A percentile compares a stretch with the other conserved stretches of the same genome.
Evolutionary conservation across 2,113 vertebrate species (phyloP).

Genomic region (Podocnemis expansa): DNA sequence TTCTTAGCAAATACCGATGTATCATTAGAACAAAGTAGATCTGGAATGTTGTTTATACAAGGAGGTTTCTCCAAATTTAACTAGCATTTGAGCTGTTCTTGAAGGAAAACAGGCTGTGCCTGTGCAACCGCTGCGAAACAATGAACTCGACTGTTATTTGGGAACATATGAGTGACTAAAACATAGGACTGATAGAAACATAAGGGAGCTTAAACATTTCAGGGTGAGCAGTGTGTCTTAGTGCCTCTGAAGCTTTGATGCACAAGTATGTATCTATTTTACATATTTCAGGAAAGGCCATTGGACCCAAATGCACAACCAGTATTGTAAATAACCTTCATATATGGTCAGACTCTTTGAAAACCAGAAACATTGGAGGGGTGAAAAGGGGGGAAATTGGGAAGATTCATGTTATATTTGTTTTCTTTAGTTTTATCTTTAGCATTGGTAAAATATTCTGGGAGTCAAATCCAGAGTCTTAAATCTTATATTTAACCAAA

Average conservation of each 20-base stretch:
- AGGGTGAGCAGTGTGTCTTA: background rate
- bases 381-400: background rate
- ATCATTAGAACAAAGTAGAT: slow-evolving; percentile 43
- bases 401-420: background rate
- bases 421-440: background rate
- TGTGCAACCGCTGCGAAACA: background rate
- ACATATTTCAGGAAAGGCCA: background rate
- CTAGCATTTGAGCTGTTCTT: background rate
- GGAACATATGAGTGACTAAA: background rate
- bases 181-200: background rate
- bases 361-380: background rate
- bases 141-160: background rate
- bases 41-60: slow-evolving; percentile 28
- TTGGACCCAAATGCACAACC: background rate
- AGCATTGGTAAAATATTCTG: background rate
- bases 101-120: background rate
- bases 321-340: background rate
- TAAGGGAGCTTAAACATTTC: background rate
- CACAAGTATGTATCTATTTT: background rate
- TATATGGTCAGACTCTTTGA: background rate
- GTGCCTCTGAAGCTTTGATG: background rate
- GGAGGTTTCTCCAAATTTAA: background rate
- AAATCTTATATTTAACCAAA: background rate
- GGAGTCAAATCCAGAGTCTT: background rate
- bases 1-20: slow-evolving; percentile 32